Percentiles rank a stretch among this genome's conserved stretches.
Conservation (phyloP, 2,113 vertebrate species). For the Lagopus leucura region DNA sequence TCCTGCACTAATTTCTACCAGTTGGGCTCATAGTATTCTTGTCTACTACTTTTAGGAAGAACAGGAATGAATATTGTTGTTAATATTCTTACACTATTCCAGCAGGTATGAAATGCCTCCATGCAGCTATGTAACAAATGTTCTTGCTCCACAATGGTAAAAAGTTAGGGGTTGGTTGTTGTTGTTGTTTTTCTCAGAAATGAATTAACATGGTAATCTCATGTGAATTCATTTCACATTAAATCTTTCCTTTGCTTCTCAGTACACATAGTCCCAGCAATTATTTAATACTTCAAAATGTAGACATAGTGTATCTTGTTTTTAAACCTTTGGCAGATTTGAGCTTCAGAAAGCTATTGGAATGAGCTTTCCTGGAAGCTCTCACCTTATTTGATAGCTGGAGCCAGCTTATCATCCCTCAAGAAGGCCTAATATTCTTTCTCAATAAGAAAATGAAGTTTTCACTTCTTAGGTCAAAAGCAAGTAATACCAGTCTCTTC, state of each 20-base stretch:
- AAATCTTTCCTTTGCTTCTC: not conserved
- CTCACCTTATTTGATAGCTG: not conserved
- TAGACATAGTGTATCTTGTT: not conserved
- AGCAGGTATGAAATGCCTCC: not conserved
- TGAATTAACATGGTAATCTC: not conserved
- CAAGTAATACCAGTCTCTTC: too few relatives aligned
- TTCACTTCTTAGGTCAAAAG: not conserved
- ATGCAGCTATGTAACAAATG: not conserved
- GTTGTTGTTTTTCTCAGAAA: not conserved
- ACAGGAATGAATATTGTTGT: not conserved
- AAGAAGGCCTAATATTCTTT: not conserved
- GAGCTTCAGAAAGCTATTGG: not conserved
- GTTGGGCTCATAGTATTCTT: not conserved
- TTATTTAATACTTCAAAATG: not conserved
- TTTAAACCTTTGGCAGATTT: not conserved
- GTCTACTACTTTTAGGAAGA: not conserved
- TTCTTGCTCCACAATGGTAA: not conserved
- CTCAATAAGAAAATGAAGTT: not conserved
- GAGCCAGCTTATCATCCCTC: not conserved
- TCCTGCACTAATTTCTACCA: slow-evolving; percentile 14
- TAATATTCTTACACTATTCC: not conserved
- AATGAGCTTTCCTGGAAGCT: not conserved
- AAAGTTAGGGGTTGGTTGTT: not conserved
- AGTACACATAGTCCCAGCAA: not conserved
- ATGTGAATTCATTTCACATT: not conserved